Evolutionary conservation across 2,888 invertebrate species (phyloP), one percentile per base, ranked within the genome.

Genomic region (Phyllotreta cruciferae): DNA sequence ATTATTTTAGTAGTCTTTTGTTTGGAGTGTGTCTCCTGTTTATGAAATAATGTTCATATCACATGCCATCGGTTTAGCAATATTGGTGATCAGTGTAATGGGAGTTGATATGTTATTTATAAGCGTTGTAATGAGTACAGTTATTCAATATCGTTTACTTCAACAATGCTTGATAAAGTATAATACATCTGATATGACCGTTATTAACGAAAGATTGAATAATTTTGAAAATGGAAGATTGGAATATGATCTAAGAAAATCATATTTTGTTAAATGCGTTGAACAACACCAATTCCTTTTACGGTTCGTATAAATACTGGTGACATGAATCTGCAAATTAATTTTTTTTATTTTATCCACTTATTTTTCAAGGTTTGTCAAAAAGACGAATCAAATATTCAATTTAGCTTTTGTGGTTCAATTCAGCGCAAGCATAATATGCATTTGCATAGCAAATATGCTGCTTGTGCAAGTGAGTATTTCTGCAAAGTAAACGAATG

Each of bases 251-350:
- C n/a, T n/a, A n/a, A n/a, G n/a, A n/a, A n/a, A n/a, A n/a, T n/a
- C n/a, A n/a, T n/a, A n/a, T n/a, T n/a, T n/a, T n/a, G n/a, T n/a
- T n/a, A n/a, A n/a, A n/a, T n/a, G n/a, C n/a, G n/a, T n/a, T n/a
- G n/a, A n/a, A n/a, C n/a, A n/a, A n/a, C 44, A 44, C n/a, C 44
- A 44, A 44, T 11, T 44, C 6, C 44, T 44, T 44, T 10, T 44
- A 11, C 11, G 44, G 44, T 44, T n/a, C n/a, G n/a, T n/a, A n/a
- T n/a, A n/a, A n/a, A n/a, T n/a, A n/a, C n/a, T n/a, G n/a, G n/a
- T n/a, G n/a, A n/a, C n/a, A n/a, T n/a, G n/a, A n/a, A n/a, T n/a
- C n/a, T n/a, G n/a, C n/a, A n/a, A n/a, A n/a, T n/a, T n/a, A n/a
- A n/a, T n/a, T n/a, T n/a, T n/a, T n/a, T n/a, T n/a, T n/a, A n/a